These are phyloP conservation scores for Diplolepis rosae DNA, from an alignment of 2,888 invertebrate genomes.

Conservation along the genomic window DNA sequence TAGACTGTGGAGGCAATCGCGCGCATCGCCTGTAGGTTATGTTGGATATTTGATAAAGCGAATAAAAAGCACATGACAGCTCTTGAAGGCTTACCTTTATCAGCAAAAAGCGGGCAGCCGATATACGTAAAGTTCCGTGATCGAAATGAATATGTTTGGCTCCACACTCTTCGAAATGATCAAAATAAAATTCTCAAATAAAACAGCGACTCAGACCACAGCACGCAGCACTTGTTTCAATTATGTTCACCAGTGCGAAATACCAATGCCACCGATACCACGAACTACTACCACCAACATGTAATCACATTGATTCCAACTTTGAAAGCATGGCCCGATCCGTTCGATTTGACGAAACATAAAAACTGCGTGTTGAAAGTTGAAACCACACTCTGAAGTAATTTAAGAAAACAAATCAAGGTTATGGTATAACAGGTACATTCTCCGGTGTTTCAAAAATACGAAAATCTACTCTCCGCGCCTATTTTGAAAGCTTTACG, in stretches of 20 bases:
- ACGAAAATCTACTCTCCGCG: too few relatives aligned
- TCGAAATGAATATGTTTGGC: not conserved
- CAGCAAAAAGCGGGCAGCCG: not conserved
- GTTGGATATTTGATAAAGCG: not conserved
- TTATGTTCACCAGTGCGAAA: not conserved
- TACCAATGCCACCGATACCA: not conserved
- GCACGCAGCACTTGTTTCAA: not conserved
- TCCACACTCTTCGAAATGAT: slow-evolving; percentile 7
- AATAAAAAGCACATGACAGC: slow-evolving; percentile 26
- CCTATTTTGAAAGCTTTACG: too few relatives aligned
- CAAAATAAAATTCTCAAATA: not conserved
- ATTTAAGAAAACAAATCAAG: too few relatives aligned
- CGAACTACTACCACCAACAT: not conserved
- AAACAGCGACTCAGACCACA: not conserved
- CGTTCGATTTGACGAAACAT: too few relatives aligned
- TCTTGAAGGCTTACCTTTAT: slow-evolving; percentile 4
- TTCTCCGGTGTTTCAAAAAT: too few relatives aligned
- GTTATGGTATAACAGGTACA: too few relatives aligned
- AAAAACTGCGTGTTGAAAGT: too few relatives aligned
- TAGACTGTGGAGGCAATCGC: not conserved
- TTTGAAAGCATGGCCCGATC: not conserved
- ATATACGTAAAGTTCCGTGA: not conserved
- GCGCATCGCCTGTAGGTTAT: slow-evolving; percentile 13
- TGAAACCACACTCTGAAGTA: too few relatives aligned
- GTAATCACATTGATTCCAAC: not conserved